phyloP scores from a whole-genome alignment of 1,140 invertebrate species.

The Apis dorsata region DNA sequence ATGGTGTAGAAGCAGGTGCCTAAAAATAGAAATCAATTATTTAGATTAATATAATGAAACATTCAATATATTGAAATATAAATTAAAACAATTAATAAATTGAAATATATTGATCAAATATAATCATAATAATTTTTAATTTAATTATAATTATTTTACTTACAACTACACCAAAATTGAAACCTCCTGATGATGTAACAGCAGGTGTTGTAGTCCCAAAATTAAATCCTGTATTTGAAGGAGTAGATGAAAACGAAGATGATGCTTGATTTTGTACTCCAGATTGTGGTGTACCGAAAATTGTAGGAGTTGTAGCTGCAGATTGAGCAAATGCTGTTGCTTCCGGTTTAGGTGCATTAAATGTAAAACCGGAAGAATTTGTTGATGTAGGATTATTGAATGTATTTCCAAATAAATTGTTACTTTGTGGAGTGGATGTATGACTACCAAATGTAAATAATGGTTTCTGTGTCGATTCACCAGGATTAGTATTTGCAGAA shows the following conservation, averaged over 20 bases:
- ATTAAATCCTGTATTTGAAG: conserved; percentile 66
- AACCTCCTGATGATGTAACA: conserved; percentile 59
- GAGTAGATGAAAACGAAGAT: conserved; percentile 56
- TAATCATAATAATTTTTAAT: conserved; percentile 3
- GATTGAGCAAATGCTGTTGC: conserved; percentile 68
- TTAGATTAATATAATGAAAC: not conserved
- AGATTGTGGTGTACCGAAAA: conserved; percentile 70
- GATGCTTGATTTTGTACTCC: conserved; percentile 51
- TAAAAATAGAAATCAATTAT: conserved; percentile 13
- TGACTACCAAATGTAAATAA: conserved; percentile 60
- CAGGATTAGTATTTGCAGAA: conserved; percentile 44
- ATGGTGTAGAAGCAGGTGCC: conserved; percentile 61
- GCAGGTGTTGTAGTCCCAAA: conserved; percentile 65
- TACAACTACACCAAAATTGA: conserved; percentile 70
- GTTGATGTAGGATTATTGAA: conserved; percentile 53
- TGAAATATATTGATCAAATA: not conserved
- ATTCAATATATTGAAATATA: not conserved
- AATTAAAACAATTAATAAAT: not conserved
- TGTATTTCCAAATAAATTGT: conserved; percentile 56
- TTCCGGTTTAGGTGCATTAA: conserved; percentile 70
- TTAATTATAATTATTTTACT: conserved; percentile 24
- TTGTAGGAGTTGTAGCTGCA: conserved; percentile 39
- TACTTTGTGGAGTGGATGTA: conserved; percentile 28
- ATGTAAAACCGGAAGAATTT: conserved; percentile 62
- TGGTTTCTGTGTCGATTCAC: conserved; percentile 45